These are phyloP conservation scores for Trachelus stipa DNA, from an alignment of 2,888 invertebrate genomes.

Conservation along the genomic window DNA sequence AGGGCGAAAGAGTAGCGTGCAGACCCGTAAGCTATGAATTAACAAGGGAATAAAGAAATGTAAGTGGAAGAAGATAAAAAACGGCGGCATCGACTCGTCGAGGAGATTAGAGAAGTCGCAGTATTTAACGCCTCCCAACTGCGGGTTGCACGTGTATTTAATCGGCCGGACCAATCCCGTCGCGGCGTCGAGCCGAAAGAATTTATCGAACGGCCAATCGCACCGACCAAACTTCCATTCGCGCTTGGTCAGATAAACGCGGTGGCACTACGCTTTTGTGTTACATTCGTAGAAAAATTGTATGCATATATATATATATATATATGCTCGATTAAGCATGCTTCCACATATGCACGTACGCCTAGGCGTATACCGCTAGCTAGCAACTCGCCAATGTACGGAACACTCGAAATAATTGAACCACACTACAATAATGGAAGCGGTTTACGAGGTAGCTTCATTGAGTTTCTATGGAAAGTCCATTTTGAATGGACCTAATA, in stretches of 20 bases:
- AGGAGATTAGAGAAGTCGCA: neutral
- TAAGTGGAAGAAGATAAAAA: neutral
- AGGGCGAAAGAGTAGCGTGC: neutral
- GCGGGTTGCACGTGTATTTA: neutral
- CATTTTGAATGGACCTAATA: neutral
- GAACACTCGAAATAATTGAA: constrained; percentile 1
- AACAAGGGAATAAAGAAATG: neutral
- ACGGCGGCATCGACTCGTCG: neutral
- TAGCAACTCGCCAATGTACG: neutral
- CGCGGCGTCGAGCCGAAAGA: constrained; percentile 36
- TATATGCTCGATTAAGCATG: neutral
- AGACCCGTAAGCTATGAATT: neutral
- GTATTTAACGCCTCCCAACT: neutral
- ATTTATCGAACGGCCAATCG: constrained; percentile 42
- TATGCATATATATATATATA: neutral
- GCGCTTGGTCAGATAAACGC: constrained; percentile 46
- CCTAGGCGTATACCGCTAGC: neutral
- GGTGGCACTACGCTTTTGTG: constrained; percentile 42
- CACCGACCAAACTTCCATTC: constrained; percentile 46
- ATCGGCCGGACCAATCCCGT: neutral
- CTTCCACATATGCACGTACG: neutral
- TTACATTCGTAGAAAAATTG: neutral
- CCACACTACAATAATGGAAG: neutral
- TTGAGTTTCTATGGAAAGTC: neutral
- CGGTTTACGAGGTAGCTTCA: neutral